Base-by-base conservation (phyloP, 30 jellyfish, hydroid and myxozoan genomes). In the Nemopilema nomurai region DNA sequence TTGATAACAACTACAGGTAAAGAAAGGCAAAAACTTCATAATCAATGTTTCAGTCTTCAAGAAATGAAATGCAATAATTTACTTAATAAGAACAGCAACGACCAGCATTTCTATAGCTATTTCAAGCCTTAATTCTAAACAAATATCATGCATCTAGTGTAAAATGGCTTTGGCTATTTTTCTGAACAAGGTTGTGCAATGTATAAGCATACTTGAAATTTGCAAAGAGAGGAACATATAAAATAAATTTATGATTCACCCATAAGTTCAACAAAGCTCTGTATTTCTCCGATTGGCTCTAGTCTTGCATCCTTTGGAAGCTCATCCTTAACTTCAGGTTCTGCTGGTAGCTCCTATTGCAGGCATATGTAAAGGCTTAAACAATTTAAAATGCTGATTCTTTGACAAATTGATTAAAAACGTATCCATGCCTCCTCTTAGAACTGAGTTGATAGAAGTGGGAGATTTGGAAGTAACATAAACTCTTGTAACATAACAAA, bases 261-360 rank as follows among this genome's bases (percentile, higher is more conserved):
- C 89, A 90, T 76, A 26, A 57, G 71, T 77, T 90, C 97, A 31
- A 90, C 97, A 85, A 84, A 71, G 68, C 83, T 76, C 50, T 77
- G 88, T n/a, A 90, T 63, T 33, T 69, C 89, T 9, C 97, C 97
- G 32, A 87, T 75, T 1, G 64, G 82, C 76, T 51, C 69, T 19
- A 90, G 33, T 28, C 33, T 69, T 84, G 91, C 97, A 65, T 72
- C 97, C 1, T 76, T 70, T 21, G 95, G 87, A 24, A 90, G 91
- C 25, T 64, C 91, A 53, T 64, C 87, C 18, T 66, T 41, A 1
- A 41, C 74, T 8, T 77, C 95, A 16, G 71, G 84, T 51, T 80
- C 89, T 24, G 41, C 87, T 24, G 97, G 92, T 18, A 89, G 87
- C 32, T 82, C 97, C 97, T 89, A 62, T 8, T 63, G 24, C 67